phyloP scores from a whole-genome alignment of 1,140 invertebrate species.

The Proctacanthus coquilletti region DNA sequence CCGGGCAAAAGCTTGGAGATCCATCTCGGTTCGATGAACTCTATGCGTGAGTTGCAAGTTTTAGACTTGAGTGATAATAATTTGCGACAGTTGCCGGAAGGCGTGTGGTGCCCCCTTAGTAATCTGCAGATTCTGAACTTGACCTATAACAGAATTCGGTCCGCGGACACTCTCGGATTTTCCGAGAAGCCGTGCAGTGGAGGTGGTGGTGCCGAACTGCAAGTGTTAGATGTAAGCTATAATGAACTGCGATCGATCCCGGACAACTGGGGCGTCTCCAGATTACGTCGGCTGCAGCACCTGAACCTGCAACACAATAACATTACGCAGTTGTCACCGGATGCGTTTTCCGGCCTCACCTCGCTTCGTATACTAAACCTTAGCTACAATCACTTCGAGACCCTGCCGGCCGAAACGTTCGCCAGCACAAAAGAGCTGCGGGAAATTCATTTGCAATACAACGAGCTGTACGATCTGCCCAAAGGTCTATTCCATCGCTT shows the following conservation, averaged over 20 bases:
- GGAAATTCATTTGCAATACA: constrained; percentile 58
- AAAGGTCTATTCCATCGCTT: constrained; percentile 49
- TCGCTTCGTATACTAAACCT: constrained; percentile 58
- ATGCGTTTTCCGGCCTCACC: constrained; percentile 48
- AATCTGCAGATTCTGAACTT: constrained; percentile 60
- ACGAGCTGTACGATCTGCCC: constrained; percentile 53
- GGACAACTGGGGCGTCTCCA: constrained; percentile 47
- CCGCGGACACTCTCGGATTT: constrained; percentile 49
- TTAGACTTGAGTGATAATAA: constrained; percentile 60
- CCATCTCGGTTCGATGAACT: constrained; percentile 41
- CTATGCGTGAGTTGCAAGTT: constrained; percentile 47
- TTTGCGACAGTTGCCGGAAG: constrained; percentile 48
- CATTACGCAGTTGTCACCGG: constrained; percentile 46
- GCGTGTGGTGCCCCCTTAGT: constrained; percentile 52
- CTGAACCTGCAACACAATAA: constrained; percentile 60
- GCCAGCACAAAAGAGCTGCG: constrained; percentile 47
- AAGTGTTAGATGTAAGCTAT: constrained; percentile 50
- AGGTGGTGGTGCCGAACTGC: constrained; percentile 36
- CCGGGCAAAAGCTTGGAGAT: constrained; percentile 44
- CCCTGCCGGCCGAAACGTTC: constrained; percentile 54
- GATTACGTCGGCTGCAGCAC: constrained; percentile 50
- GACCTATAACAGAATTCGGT: constrained; percentile 53
- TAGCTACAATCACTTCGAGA: constrained; percentile 55
- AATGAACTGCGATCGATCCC: constrained; percentile 52
- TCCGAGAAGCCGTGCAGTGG: constrained; percentile 25